phyloP scores from a whole-genome alignment of 1,140 invertebrate genomes.

The Lepidurus couesii region DNA sequence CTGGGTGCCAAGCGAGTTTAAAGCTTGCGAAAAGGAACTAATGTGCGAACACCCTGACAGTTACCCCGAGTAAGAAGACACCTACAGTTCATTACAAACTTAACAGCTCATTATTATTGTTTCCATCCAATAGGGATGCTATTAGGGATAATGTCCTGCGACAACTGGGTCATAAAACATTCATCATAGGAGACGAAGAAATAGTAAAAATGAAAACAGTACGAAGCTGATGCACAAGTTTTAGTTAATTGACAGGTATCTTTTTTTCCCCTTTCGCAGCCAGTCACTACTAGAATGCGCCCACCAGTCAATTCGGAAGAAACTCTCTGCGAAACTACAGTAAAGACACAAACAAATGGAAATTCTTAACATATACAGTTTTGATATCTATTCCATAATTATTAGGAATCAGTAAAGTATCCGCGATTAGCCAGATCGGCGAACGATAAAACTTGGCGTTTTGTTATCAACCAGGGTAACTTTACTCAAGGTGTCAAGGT shows the following conservation, averaged over 20 bases:
- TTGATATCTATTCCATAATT: background rate
- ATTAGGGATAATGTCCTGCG: background rate
- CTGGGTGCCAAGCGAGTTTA: background rate
- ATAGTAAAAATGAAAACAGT: background rate
- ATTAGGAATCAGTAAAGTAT: background rate
- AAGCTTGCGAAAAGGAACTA: background rate
- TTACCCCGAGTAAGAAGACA: background rate
- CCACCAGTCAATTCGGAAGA: background rate
- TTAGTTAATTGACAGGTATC: background rate
- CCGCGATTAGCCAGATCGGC: conserved; percentile 46
- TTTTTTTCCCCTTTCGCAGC: background rate
- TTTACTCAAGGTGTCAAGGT: conserved; percentile 52
- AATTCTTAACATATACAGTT: background rate
- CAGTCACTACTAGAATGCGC: background rate
- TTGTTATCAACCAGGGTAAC: conserved; percentile 52
- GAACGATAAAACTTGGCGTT: conserved; percentile 51
- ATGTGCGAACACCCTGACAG: background rate
- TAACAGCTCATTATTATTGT: background rate
- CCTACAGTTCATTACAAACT: background rate
- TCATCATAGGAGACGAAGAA: background rate
- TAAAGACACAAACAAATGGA: background rate
- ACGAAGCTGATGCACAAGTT: background rate
- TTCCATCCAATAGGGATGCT: background rate
- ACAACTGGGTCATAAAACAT: background rate
- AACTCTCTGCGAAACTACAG: conserved; percentile 27